Evolutionary conservation across 2,797 vertebrate species (phyloP).

Genomic region (Takifugu rubripes): DNA sequence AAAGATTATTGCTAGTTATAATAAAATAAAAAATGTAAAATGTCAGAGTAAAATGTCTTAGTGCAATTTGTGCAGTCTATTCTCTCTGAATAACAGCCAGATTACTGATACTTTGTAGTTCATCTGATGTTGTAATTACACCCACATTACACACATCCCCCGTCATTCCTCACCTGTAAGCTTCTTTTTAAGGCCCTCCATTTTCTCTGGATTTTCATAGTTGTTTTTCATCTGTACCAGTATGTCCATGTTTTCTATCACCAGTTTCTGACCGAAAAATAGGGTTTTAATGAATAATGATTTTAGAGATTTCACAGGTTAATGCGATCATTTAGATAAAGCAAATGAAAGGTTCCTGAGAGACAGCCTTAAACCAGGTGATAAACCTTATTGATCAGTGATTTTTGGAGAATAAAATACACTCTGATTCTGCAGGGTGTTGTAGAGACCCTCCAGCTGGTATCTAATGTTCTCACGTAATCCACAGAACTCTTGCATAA

Average conservation of each 20-base stretch:
- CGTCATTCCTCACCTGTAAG: conserved; percentile 76
- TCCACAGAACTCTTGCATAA: background rate
- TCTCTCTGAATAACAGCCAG: background rate
- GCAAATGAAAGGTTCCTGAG: no score
- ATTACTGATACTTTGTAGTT: background rate
- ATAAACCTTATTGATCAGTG: no score
- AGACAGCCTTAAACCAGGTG: no score
- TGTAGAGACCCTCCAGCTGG: no score
- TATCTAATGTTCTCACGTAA: background rate
- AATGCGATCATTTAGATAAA: no score
- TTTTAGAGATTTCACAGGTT: no score
- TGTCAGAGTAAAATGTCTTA: background rate
- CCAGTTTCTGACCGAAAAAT: conserved; percentile 81
- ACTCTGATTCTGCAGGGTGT: no score
- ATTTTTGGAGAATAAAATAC: no score
- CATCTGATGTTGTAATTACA: background rate
- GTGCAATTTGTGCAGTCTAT: background rate
- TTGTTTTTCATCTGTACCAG: conserved; percentile 90
- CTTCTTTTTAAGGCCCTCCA: conserved; percentile 77
- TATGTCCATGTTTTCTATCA: conserved; percentile 92
- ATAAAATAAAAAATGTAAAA: background rate
- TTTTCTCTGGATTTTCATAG: conserved; percentile 81
- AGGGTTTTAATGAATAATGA: background rate
- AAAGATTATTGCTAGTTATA: background rate
- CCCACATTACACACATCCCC: background rate